Evolutionary conservation across 2,113 vertebrate genomes (phyloP).

Genomic region (Saccopteryx leptura): DNA sequence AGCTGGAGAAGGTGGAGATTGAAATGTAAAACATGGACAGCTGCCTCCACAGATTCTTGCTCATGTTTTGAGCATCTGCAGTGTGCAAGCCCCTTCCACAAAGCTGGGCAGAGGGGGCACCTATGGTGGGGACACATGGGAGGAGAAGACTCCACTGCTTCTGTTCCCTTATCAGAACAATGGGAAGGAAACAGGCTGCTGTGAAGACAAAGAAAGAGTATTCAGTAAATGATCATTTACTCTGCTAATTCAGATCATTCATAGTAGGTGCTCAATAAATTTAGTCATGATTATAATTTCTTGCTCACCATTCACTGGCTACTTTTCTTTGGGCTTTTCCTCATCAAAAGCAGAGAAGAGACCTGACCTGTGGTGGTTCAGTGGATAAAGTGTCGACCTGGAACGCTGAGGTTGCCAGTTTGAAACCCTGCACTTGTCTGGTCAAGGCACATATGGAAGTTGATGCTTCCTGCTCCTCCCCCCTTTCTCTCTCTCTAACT

Average conservation of each 20-base stretch:
- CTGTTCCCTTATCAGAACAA: neutral
- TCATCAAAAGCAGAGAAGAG: neutral
- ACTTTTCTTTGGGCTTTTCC: neutral
- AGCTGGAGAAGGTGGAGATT: neutral
- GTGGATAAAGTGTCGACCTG: no score
- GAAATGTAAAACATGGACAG: neutral
- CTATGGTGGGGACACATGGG: neutral
- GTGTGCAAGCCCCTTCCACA: rapidly evolving
- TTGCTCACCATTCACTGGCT: neutral
- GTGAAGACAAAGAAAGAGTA: neutral
- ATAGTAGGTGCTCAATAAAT: neutral
- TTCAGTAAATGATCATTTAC: neutral
- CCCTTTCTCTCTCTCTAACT: no score
- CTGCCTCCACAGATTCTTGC: rapidly evolving
- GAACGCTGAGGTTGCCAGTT: no score
- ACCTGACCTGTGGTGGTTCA: no score
- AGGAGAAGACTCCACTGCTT: no score
- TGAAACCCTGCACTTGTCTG: no score
- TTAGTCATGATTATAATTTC: neutral
- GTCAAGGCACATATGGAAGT: no score
- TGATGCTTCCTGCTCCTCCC: no score
- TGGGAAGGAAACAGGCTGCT: neutral
- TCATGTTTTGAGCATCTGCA: neutral
- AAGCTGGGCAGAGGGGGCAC: neutral
- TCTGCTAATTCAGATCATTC: neutral